Conservation (phyloP, 2,113 vertebrate species). For the Elephantulus edwardii region DNA sequence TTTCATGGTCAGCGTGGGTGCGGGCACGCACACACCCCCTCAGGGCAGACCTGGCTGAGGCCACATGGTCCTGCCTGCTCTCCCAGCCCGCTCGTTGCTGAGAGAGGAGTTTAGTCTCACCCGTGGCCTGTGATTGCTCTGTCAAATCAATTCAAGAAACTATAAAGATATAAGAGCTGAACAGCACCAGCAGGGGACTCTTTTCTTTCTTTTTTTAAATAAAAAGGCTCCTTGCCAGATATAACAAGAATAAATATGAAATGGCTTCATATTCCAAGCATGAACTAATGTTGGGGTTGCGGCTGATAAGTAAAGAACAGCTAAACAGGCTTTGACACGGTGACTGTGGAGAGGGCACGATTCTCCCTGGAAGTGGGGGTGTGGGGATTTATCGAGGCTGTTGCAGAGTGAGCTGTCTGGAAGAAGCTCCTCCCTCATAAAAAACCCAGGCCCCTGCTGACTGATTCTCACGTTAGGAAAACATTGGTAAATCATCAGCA, state of each 20-base stretch:
- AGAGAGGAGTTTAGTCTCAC: slow-evolving; percentile 64
- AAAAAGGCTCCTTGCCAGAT: slow-evolving; percentile 80
- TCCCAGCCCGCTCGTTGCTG: slow-evolving; percentile 59
- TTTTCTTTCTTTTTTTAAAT: slow-evolving; percentile 34
- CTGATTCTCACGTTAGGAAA: slow-evolving; percentile 62
- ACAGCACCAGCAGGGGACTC: slow-evolving; percentile 71
- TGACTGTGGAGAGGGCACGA: background rate
- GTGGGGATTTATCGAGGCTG: slow-evolving; percentile 38
- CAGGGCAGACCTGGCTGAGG: background rate
- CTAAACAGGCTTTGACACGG: slow-evolving; percentile 49
- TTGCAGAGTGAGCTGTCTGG: slow-evolving; percentile 11
- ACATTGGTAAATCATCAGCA: slow-evolving; percentile 61
- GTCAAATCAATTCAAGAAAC: slow-evolving; percentile 78
- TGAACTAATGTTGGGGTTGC: slow-evolving; percentile 67
- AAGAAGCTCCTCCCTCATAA: slow-evolving; percentile 53
- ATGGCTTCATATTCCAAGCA: slow-evolving; percentile 79
- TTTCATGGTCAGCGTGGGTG: fast-evolving
- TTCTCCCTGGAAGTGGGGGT: slow-evolving; percentile 56
- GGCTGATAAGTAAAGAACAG: slow-evolving; percentile 64
- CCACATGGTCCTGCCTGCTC: background rate
- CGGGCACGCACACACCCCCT: fast-evolving
- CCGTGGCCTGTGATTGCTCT: slow-evolving; percentile 67
- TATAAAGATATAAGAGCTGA: slow-evolving; percentile 76
- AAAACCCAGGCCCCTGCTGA: slow-evolving; percentile 42
- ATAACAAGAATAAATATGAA: slow-evolving; percentile 80